A percentile compares a stretch with the other conserved stretches of the same genome.
phyloP scores from a whole-genome alignment of 2,797 vertebrate species.

The Sternotherus odoratus region DNA sequence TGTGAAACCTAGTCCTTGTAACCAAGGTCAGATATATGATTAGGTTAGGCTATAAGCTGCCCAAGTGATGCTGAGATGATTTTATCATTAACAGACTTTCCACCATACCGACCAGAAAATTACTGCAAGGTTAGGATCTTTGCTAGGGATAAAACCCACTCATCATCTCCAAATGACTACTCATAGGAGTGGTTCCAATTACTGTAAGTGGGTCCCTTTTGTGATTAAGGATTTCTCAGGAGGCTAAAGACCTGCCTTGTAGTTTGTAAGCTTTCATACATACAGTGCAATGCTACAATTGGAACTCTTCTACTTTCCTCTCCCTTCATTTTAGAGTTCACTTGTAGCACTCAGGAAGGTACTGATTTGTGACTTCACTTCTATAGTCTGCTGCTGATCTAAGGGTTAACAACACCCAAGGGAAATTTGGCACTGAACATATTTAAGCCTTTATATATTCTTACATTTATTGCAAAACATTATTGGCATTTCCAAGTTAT shows the following conservation, averaged over 20 bases:
- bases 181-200: not conserved
- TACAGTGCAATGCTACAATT: fast-evolving
- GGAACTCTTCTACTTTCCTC: slow-evolving; percentile 5
- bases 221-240: not conserved
- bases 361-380: slow-evolving; percentile 7
- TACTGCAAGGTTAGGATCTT: not conserved
- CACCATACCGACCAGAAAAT: not conserved
- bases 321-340: slow-evolving; percentile 15
- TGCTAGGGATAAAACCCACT: not conserved
- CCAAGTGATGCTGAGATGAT: not conserved
- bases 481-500: slow-evolving; percentile 43
- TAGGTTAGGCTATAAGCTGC: not conserved
- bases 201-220: not conserved
- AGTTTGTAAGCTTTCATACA: not conserved
- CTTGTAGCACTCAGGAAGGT: slow-evolving; percentile 11
- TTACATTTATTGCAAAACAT: slow-evolving; percentile 44
- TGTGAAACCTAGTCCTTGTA: not conserved
- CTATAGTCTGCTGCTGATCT: slow-evolving; percentile 16
- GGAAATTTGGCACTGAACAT: slow-evolving; percentile 45
- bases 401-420: slow-evolving; percentile 29
- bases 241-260: fast-evolving
- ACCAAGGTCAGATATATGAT: not conserved
- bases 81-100: not conserved
- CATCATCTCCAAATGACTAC: not conserved
- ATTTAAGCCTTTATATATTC: slow-evolving; percentile 39